Base-by-base conservation (phyloP, 2,113 vertebrate species). In the Neolamprologus brichardi region DNA sequence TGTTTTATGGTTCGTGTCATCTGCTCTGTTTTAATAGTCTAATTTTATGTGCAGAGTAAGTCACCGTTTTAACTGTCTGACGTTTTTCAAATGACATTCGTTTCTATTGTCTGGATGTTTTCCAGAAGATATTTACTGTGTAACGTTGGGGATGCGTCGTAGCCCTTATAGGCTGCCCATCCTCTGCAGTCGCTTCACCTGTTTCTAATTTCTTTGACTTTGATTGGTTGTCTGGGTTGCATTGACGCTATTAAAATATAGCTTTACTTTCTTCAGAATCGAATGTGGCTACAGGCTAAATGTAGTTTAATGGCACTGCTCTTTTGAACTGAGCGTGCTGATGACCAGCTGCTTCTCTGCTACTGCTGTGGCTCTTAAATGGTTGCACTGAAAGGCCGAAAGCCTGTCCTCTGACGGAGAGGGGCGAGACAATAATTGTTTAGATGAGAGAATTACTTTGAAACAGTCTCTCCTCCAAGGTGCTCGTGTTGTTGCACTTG, bases 1-100 rank as follows among this genome's bases (percentile, higher is more conserved):
- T 67, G 79, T 90, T 94, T 93, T 91, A 92, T 84, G 88, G 84
- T 79, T 87, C 77, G 58, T 84, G 91, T 90, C 88, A 13, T 91
- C 56, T 89, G 83, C 87, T 90, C 28, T 12, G 25, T 83, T 90
- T 91, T 92, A 85, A 91, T 86, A 87, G 39, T 17, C 83, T 56
- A 37, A 18, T 85, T 94, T 94, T 88, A 90, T 82, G 23, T 9
- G 54, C 8, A 53, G 67, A 56, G 83, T 90, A 87, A 89, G 80
- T 90, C 91, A 91, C 81, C 12, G 6, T 79, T 62, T 81, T 70
- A 91, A 86, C 78, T 58, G 52, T 53, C 81, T 67, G 83, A 17
- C 81, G 53, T 79, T 86, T 84, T 84, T 44, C 53, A 77, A 84
- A 60, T 80, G 32, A 84, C 70, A 77, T 56, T 8, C 37, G 58